phyloP scores from a whole-genome alignment of 1,140 invertebrate genomes.

The honey bee (Apis mellifera) region Amel_HAv3.1 CM009941.2:5781001-5781500 shows the following conservation, averaged over 20 bases:
- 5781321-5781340: background rate
- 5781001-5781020: background rate
- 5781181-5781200: constrained; percentile 29
- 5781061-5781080: background rate
- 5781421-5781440: background rate
- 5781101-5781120: background rate
- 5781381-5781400: constrained; percentile 18
- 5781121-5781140: background rate
- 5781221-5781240: constrained; percentile 42
- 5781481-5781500: background rate
- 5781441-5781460: background rate
- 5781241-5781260: constrained; percentile 27
- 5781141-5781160: background rate
- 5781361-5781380: background rate
- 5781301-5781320: constrained; percentile 7
- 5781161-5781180: constrained; percentile 10
- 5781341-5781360: background rate
- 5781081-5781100: background rate
- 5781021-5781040: background rate
- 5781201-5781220: constrained; percentile 43
- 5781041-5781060: background rate
- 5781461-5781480: background rate
- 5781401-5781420: constrained; percentile 11
- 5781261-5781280: constrained; percentile 37
- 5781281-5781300: constrained; percentile 37